Conservation (phyloP, 2,888 invertebrate species). For the Marronus borbonicus region DNA sequence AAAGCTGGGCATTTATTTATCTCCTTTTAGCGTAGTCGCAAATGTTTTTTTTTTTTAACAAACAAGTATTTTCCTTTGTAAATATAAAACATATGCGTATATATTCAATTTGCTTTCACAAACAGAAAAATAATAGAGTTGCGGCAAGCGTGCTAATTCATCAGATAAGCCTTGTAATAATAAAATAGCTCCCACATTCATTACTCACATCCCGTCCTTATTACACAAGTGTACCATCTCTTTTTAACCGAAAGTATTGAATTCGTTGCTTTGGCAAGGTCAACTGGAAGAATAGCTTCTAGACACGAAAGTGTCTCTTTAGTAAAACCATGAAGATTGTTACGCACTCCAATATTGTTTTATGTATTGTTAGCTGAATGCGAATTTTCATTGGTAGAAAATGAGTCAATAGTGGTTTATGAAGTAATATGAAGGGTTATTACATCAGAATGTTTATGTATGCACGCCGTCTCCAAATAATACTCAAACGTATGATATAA, state of each 20-base stretch:
- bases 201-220: constrained; percentile 10
- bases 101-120: too few species aligned
- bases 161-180: constrained; percentile 5
- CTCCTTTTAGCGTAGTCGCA: too few species aligned
- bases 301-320: constrained; percentile 14
- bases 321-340: not conserved
- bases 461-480: not conserved
- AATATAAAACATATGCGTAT: too few species aligned
- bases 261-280: constrained; percentile 12
- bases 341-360: too few species aligned
- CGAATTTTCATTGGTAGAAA: too few species aligned
- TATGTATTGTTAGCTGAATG: too few species aligned
- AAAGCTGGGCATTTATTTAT: too few species aligned
- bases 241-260: constrained; percentile 11
- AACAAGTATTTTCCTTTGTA: too few species aligned
- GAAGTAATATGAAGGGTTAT: too few species aligned
- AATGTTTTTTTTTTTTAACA: too few species aligned
- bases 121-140: constrained; percentile 1
- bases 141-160: not conserved
- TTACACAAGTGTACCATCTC: not conserved
- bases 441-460: not conserved
- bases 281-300: constrained; percentile 1
- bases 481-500: not conserved
- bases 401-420: too few species aligned
- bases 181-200: constrained; percentile 16